Evolutionary conservation across 2,888 invertebrate genomes (phyloP), one percentile per base, ranked within the genome.

Genomic region (Oxycera nigricornis): DNA sequence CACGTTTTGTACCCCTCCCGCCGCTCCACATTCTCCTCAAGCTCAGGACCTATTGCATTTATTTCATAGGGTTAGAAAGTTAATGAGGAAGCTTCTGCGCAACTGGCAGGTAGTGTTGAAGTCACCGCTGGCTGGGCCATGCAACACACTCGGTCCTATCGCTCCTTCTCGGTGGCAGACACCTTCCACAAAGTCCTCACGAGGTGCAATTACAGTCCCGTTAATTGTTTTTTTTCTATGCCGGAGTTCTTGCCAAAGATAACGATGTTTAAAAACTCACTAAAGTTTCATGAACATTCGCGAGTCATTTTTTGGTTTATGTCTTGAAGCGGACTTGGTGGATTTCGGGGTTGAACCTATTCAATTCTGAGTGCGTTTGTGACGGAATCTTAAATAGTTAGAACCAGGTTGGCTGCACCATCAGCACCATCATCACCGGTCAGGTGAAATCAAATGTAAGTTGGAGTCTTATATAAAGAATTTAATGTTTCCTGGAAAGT

Each of bases 401-500:
- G 55, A 55, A 22, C 55, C 55, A n/a, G 55, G 55, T 55, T 17
- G n/a, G n/a, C n/a, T n/a, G 24, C 20, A 22, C 24, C 6, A 55
- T 24, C 46, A 14, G n/a, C n/a, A n/a, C n/a, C n/a, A n/a, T n/a
- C n/a, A n/a, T n/a, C 14, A 11, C n/a, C 14, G n/a, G 46, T 46
- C 11, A 46, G 17, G 46, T 46, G 46, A 46, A 46, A 46, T 46
- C n/a, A 46, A 46, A 46, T n/a, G 6, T 14, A 11, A 46, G 46
- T 46, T 14, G n/a, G 4, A 14, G n/a, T 46, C 46, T n/a, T 61
- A 61, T 61, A 61, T 35, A 61, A 61, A 9, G 61, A 59, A 59
- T 35, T 35, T 17, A 17, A 30, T 22, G 26, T 22, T 61, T 28
- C 31, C 61, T 61, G 20, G 61, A 35, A 61, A 61, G 61, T 61